Conservation (phyloP, 2,888 invertebrate genomes). For the Liodrosophila aerea region DNA sequence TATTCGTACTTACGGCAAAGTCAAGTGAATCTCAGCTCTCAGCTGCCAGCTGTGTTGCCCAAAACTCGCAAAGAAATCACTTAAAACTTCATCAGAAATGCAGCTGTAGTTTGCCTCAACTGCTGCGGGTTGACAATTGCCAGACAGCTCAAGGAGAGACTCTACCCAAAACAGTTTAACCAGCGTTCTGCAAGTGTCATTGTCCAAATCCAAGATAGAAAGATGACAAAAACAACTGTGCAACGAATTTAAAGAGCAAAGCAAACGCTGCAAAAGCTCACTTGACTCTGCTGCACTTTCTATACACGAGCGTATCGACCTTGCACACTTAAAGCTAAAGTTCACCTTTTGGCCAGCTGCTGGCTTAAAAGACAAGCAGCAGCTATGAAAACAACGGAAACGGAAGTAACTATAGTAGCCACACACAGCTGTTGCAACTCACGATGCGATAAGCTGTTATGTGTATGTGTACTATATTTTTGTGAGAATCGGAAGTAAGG, state of each 20-base stretch:
- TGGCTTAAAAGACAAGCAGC: neutral
- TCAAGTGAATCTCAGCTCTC: neutral
- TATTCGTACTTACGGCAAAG: neutral
- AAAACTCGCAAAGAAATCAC: constrained; percentile 46
- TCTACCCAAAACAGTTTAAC: constrained; percentile 27
- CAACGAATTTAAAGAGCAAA: constrained; percentile 14
- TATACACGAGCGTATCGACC: neutral
- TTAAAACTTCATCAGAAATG: constrained; percentile 66
- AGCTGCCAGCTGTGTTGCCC: constrained; percentile 13
- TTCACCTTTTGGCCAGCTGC: constrained; percentile 1
- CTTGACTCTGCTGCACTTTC: constrained; percentile 19
- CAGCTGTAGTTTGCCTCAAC: constrained; percentile 18
- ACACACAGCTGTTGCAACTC: constrained; percentile 20
- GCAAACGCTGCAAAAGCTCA: constrained; percentile 23
- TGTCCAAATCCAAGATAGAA: constrained; percentile 9
- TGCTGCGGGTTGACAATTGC: constrained; percentile 45
- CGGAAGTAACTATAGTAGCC: constrained; percentile 24
- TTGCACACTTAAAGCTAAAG: neutral
- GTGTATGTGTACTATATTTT: no score
- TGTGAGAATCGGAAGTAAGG: no score
- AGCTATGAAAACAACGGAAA: constrained; percentile 26
- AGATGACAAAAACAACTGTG: neutral
- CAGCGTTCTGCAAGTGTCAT: constrained; percentile 29
- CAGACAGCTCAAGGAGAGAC: constrained; percentile 35
- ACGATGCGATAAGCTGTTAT: neutral